A percentile compares a stretch with the other conserved stretches of the same genome.
phyloP scores from a whole-genome alignment of 1,140 invertebrate genomes.

The Samia ricini region DNA sequence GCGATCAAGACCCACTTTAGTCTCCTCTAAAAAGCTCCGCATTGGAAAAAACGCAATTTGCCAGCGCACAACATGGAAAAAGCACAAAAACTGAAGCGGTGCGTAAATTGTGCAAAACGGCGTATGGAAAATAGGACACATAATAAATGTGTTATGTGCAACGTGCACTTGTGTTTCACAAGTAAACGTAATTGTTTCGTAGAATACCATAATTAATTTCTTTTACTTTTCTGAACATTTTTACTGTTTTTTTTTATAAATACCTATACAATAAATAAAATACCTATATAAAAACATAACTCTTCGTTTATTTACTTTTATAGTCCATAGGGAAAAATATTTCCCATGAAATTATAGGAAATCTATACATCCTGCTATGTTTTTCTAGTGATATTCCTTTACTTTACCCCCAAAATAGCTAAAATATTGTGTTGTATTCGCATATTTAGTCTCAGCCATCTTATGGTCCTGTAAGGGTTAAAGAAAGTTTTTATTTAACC shows the following conservation, averaged over 20 bases:
- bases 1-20: slow-evolving; percentile 27
- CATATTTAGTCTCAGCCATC: slow-evolving; percentile 25
- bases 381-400: slow-evolving; percentile 25
- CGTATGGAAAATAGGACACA: slow-evolving; percentile 36
- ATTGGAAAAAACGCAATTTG: slow-evolving; percentile 29
- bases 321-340: slow-evolving; percentile 3
- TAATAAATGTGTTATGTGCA: slow-evolving; percentile 38
- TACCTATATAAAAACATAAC: no score
- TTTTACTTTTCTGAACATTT: slow-evolving; percentile 22
- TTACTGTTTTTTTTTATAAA: no score
- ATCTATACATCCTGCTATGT: slow-evolving; percentile 22
- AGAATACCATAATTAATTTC: slow-evolving; percentile 30
- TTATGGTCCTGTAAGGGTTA: slow-evolving; percentile 28
- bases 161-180: slow-evolving; percentile 39
- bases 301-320: no score
- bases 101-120: slow-evolving; percentile 36
- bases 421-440: slow-evolving; percentile 27
- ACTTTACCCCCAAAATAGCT: slow-evolving; percentile 23
- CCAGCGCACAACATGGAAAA: slow-evolving; percentile 33
- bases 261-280: no score
- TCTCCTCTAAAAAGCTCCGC: slow-evolving; percentile 22
- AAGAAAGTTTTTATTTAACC: slow-evolving; percentile 2
- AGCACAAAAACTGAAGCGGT: slow-evolving; percentile 30
- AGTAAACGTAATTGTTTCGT: slow-evolving; percentile 32
- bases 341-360: no score